Percentiles rank a stretch among this genome's conserved stretches.
Evolutionary conservation across 2,797 vertebrate genomes (phyloP).

Genomic region (Oryzias sinensis): DNA sequence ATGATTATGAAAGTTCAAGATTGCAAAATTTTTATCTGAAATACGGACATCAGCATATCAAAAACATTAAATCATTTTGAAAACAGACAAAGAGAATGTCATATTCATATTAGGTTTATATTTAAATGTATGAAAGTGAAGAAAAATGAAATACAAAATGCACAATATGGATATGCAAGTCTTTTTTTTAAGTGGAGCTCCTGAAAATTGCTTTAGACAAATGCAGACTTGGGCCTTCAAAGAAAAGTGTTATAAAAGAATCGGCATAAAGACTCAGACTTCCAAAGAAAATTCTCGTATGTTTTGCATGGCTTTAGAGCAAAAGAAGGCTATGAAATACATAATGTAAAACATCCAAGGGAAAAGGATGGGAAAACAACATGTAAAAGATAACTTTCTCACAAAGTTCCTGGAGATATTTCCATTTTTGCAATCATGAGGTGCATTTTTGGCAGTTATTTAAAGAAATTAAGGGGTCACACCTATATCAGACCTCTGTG

Average conservation of each 20-base stretch:
- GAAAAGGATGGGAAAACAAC: neutral
- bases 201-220: conserved; percentile 36
- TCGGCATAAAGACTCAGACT: neutral
- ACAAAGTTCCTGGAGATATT: too few species aligned
- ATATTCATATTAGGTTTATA: neutral
- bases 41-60: neutral
- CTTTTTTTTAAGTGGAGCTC: conserved; percentile 28
- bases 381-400: neutral
- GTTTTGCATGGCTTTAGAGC: neutral
- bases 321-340: neutral
- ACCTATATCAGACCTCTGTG: too few species aligned
- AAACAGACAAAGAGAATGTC: neutral
- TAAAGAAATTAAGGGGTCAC: too few species aligned
- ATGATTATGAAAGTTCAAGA: too few species aligned
- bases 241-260: conserved; percentile 12
- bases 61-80: neutral
- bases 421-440: too few species aligned
- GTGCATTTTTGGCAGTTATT: too few species aligned
- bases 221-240: conserved; percentile 36
- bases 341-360: neutral
- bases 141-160: too few species aligned
- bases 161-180: too few species aligned
- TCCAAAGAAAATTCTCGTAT: neutral
- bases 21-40: too few species aligned
- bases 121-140: too few species aligned